A percentile compares a stretch with the other conserved stretches of the same genome.
Conservation (phyloP, 2,797 vertebrate species). For the Mormyrus hasselquistii region DNA sequence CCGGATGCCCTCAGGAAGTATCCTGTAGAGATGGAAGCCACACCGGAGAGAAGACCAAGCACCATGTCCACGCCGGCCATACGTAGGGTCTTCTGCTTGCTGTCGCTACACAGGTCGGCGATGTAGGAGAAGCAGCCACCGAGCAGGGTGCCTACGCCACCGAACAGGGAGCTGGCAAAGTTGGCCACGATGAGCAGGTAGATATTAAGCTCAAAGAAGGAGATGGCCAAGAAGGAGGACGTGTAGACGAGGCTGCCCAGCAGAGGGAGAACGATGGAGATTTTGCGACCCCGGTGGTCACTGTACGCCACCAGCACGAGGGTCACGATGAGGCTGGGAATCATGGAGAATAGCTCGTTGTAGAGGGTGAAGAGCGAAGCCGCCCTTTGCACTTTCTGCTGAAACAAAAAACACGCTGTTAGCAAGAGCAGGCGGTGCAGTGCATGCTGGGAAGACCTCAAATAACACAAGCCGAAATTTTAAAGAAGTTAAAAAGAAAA, state of each 20-base stretch:
- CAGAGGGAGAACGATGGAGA: conserved; percentile 75
- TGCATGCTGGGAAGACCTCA: not conserved
- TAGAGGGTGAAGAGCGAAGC: conserved; percentile 77
- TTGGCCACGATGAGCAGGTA: conserved; percentile 69
- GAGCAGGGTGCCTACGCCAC: conserved; percentile 75
- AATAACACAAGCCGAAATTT: not conserved
- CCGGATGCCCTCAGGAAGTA: conserved; percentile 77
- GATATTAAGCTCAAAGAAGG: conserved; percentile 72
- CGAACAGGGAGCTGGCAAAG: conserved; percentile 72
- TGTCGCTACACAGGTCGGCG: conserved; percentile 72
- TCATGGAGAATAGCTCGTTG: conserved; percentile 66
- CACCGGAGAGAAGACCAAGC: conserved; percentile 75
- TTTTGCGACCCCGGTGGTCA: conserved; percentile 79
- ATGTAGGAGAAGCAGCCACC: conserved; percentile 86
- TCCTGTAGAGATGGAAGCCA: conserved; percentile 76
- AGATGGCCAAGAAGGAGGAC: conserved; percentile 58
- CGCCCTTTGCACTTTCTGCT: conserved; percentile 81
- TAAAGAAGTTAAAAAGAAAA: conserved; percentile 22
- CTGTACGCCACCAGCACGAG: conserved; percentile 82
- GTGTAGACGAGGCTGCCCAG: conserved; percentile 64
- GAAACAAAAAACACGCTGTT: conserved; percentile 34
- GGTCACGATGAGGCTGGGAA: conserved; percentile 78
- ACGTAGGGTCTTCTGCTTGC: conserved; percentile 73
- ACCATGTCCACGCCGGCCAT: conserved; percentile 86
- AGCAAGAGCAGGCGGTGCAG: not conserved